Base-by-base conservation (phyloP, 2,797 vertebrate genomes). In the Bucorvus abyssinicus region DNA sequence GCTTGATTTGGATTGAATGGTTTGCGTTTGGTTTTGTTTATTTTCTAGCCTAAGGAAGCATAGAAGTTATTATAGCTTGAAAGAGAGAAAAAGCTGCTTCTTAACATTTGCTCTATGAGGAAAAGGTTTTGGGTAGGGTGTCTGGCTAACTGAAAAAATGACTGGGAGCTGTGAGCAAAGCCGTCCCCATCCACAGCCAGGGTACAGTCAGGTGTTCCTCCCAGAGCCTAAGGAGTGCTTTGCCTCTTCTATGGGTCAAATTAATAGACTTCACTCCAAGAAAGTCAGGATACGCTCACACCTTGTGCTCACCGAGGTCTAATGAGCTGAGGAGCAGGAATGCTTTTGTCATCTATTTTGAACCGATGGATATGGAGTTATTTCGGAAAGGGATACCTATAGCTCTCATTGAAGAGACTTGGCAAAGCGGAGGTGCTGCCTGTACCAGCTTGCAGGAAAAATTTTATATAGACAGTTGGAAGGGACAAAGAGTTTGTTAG, bases 121-220 rank as follows among this genome's bases (percentile, higher is more conserved):
- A 15, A 53, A 52, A 47, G 24, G 2, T 49, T 94, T 85, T 55
- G 7, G 40, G 59, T 52, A 55, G 27, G 23, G 15, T 59, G 10
- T 68, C 42, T 75, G 8, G 1, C 52, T 30, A 9, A 24, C 38
- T 57, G 4, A 87, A 78, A 71, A 78, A 34, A 22, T 22, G 1
- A 14, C 36, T 45, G 26, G 6, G 20, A 69, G 4, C 13, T 77
- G 21, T 3, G 4, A 63, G 80, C 45, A 69, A 68, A 82, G 73
- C 9, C 1, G 1, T 12, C 1, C 9, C 17, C 5, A n/a, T 82
- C 16, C 21, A 26, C 2, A 0, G 7, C 47, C 34, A 53, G 32
- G 44, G 26, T 34, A 60, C 22, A 81, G 32, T 44, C 74, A 56
- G 2, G 8, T 71, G 45, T 27, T 59, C 19, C 7, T 71, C 49